These are phyloP conservation scores for Erythrocercus mccallii DNA, from an alignment of 2,113 vertebrate genomes.

Conservation along the genomic window DNA sequence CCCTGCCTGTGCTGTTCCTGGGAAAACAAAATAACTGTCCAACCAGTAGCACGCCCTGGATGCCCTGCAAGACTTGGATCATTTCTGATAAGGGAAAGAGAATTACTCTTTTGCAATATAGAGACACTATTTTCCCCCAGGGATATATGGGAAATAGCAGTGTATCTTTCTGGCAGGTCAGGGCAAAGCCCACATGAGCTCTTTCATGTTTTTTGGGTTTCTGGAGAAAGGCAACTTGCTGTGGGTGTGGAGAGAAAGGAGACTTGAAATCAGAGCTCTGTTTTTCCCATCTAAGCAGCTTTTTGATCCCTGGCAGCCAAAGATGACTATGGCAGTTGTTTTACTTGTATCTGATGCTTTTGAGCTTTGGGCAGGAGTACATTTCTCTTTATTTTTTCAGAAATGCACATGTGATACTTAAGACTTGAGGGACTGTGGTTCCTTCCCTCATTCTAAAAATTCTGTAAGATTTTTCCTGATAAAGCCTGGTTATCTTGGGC, in stretches of 20 bases:
- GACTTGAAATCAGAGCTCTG: neutral
- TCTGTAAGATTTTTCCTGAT: neutral
- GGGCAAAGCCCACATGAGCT: fast-evolving
- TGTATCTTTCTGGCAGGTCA: neutral
- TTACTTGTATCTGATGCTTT: neutral
- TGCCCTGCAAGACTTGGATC: neutral
- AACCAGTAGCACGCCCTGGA: neutral
- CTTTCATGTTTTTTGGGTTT: neutral
- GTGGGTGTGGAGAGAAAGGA: neutral
- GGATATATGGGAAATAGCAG: fast-evolving
- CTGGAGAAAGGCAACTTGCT: neutral
- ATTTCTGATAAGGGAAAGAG: neutral
- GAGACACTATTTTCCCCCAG: neutral
- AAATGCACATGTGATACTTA: neutral
- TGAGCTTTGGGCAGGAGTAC: neutral
- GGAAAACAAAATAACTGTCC: neutral
- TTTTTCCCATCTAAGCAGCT: neutral
- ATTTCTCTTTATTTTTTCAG: neutral
- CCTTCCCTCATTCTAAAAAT: neutral
- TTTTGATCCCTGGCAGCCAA: neutral
- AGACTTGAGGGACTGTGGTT: neutral
- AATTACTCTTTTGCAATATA: neutral
- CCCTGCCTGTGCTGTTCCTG: neutral
- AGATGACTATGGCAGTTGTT: neutral
- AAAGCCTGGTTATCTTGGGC: neutral